These are phyloP conservation scores for Triplophysa bombifrons DNA, from an alignment of 2,797 vertebrate genomes.

Conservation along the genomic window DNA sequence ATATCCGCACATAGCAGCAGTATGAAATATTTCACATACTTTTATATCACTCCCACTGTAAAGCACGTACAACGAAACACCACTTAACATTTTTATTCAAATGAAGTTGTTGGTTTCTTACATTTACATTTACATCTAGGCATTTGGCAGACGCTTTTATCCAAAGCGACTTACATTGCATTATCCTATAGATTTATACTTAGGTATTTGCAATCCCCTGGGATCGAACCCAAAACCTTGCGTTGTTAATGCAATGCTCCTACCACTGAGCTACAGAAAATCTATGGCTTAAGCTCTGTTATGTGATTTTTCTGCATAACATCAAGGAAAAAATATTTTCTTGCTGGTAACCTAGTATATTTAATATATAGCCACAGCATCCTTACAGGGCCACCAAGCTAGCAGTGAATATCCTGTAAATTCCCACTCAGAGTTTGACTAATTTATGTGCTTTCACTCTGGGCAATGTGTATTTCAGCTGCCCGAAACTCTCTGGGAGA, in stretches of 20 bases:
- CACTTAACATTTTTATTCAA: background rate
- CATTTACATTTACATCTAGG: too few relatives aligned
- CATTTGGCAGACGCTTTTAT: too few relatives aligned
- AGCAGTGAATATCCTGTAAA: slow-evolving; percentile 41
- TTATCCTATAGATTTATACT: too few relatives aligned
- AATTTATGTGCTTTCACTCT: slow-evolving; percentile 53
- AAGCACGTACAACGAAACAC: slow-evolving; percentile 3
- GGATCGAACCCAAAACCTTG: too few relatives aligned
- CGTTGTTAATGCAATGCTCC: too few relatives aligned
- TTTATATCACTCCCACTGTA: slow-evolving; percentile 8
- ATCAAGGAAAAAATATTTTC: background rate
- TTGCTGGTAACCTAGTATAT: background rate
- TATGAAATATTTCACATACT: slow-evolving; percentile 43
- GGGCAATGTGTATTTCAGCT: slow-evolving; percentile 56
- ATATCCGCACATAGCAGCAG: slow-evolving; percentile 53
- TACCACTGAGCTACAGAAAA: too few relatives aligned
- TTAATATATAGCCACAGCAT: background rate
- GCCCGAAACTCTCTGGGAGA: slow-evolving; percentile 65
- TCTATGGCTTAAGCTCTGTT: background rate
- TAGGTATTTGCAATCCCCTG: too few relatives aligned
- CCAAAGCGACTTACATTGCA: too few relatives aligned
- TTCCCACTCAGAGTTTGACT: slow-evolving; percentile 33
- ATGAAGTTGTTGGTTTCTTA: background rate
- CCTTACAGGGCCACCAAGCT: slow-evolving; percentile 5
- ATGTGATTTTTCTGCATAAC: background rate